Conservation (phyloP, 2,888 invertebrate genomes). For the Calameuta idolon region DNA sequence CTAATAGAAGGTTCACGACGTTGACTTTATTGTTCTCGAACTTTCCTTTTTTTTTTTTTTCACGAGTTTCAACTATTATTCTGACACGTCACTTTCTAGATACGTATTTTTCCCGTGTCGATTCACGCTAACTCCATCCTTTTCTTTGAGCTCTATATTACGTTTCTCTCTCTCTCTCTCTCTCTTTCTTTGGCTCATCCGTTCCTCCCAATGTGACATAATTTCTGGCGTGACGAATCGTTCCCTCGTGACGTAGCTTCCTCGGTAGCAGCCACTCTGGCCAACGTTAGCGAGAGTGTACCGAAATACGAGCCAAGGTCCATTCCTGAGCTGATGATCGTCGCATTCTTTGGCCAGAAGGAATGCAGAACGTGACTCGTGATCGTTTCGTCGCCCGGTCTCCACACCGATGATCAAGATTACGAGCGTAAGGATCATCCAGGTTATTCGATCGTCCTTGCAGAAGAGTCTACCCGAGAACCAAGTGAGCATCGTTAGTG, state of each 20-base stretch:
- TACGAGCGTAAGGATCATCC: neutral
- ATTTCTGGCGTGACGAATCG: slow-evolving; percentile 20
- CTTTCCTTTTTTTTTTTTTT: neutral
- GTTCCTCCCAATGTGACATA: slow-evolving; percentile 10
- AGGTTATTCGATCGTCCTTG: neutral
- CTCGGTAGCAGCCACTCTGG: neutral
- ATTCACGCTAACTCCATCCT: neutral
- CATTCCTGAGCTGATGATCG: slow-evolving; percentile 25
- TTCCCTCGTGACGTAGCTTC: slow-evolving; percentile 14
- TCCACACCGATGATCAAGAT: neutral
- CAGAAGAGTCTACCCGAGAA: neutral
- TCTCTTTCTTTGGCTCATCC: slow-evolving; percentile 14
- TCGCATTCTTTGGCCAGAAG: slow-evolving; percentile 34
- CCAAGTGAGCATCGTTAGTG: neutral
- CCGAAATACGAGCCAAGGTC: slow-evolving; percentile 45
- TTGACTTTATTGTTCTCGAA: neutral
- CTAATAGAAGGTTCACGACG: neutral
- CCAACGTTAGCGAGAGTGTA: slow-evolving; percentile 12
- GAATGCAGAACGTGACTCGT: slow-evolving; percentile 28
- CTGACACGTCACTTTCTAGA: neutral
- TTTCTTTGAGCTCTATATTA: neutral
- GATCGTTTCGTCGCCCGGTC: neutral
- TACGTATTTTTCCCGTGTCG: neutral
- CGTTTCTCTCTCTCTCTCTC: slow-evolving; percentile 7
- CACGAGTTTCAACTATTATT: neutral